Conservation (phyloP, 2,797 vertebrate genomes). For the Pangasius krempfi region DNA sequence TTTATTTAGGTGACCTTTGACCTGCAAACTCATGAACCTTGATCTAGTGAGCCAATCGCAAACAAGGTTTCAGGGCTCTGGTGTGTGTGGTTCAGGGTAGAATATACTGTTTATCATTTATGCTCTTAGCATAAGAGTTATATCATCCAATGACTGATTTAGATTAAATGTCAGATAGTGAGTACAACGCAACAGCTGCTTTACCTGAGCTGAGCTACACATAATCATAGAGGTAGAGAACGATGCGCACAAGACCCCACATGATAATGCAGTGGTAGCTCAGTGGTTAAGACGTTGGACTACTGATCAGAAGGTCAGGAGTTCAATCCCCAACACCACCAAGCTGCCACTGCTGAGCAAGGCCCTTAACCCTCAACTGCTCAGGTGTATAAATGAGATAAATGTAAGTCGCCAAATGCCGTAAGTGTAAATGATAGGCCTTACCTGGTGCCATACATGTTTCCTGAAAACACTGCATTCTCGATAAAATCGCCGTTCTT, state of each 20-base stretch:
- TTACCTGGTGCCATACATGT: slow-evolving; percentile 96
- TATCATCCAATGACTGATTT: not conserved
- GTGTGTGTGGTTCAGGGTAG: not conserved
- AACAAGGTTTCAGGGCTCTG: not conserved
- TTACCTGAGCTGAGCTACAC: not conserved
- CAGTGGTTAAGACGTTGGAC: no score
- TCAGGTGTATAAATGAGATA: no score
- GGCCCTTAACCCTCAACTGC: no score
- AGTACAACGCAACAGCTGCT: not conserved
- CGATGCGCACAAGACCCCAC: not conserved
- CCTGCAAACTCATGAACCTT: not conserved
- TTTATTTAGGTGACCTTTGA: not conserved
- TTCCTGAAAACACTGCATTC: slow-evolving; percentile 91
- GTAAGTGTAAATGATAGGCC: no score
- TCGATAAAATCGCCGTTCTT: slow-evolving; percentile 89
- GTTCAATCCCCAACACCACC: no score
- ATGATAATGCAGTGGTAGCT: no score
- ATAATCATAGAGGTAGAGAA: not conserved
- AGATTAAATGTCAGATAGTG: not conserved
- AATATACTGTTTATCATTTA: not conserved
- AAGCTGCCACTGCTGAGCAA: no score
- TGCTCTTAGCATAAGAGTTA: not conserved
- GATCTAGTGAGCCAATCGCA: no score
- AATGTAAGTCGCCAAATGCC: no score
- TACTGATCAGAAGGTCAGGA: no score